Percentiles rank a stretch among this genome's conserved stretches.
These are phyloP conservation scores for Andrena fulva DNA, from an alignment of 2,888 invertebrate species.

Conservation along the genomic window DNA sequence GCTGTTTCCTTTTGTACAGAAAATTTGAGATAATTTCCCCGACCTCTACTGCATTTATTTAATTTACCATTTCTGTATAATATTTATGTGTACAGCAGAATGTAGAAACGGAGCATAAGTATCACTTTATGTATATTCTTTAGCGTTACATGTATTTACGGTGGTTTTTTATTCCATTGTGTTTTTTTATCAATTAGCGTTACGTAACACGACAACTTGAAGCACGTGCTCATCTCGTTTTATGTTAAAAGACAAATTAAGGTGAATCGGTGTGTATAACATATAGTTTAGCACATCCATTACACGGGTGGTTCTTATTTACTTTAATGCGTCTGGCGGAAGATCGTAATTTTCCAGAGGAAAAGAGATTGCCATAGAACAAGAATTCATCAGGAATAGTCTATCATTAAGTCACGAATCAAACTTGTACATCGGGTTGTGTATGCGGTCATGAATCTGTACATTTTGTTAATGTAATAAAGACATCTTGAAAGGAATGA, in stretches of 20 bases:
- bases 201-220: background rate
- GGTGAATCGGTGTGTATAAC: background rate
- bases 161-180: constrained; percentile 27
- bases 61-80: constrained; percentile 32
- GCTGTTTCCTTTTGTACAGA: constrained; percentile 4
- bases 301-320: background rate
- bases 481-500: background rate
- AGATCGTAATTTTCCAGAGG: constrained; percentile 1
- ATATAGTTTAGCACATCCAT: constrained; percentile 19
- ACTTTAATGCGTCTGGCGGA: background rate
- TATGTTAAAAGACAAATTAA: constrained; percentile 8
- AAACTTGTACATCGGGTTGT: constrained; percentile 33
- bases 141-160: background rate
- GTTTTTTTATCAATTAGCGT: background rate
- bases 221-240: background rate
- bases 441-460: constrained; percentile 38
- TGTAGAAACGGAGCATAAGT: background rate
- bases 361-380: constrained; percentile 40
- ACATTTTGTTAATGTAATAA: constrained; percentile 53
- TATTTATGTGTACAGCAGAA: constrained; percentile 31
- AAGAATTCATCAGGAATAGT: constrained; percentile 16
- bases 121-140: constrained; percentile 21
- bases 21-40: background rate
- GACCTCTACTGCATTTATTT: constrained; percentile 43
- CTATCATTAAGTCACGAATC: constrained; percentile 21